These are phyloP conservation scores for Palloptera scutellata DNA, from an alignment of 2,888 invertebrate species.

Conservation along the genomic window DNA sequence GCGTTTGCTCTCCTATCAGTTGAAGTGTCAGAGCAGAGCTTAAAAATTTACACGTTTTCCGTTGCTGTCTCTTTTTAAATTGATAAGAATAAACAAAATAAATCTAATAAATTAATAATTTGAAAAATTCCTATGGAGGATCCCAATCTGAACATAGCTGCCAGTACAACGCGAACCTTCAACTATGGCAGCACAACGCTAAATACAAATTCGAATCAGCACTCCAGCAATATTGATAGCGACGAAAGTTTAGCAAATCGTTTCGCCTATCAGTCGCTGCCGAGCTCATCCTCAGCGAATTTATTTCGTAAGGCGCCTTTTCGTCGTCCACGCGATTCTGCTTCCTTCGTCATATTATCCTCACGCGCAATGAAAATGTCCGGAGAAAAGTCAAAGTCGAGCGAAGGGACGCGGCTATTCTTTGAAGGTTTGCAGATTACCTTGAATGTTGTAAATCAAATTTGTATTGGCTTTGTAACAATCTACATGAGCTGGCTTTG, in stretches of 20 bases:
- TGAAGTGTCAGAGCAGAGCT: too few species aligned
- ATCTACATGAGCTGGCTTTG: conserved; percentile 58
- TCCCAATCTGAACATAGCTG: conserved; percentile 11
- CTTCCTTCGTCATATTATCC: conserved; percentile 29
- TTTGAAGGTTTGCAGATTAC: conserved; percentile 47
- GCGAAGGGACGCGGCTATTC: conserved; percentile 41
- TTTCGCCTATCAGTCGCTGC: conserved; percentile 19
- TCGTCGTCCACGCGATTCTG: conserved; percentile 3
- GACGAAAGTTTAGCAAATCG: conserved; percentile 10
- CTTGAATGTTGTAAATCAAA: conserved; percentile 56
- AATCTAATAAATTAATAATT: neutral
- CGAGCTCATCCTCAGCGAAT: conserved; percentile 8
- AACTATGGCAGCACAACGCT: conserved; percentile 57
- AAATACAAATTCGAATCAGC: conserved; percentile 18
- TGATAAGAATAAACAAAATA: too few species aligned
- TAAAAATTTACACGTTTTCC: too few species aligned
- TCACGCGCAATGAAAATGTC: conserved; percentile 45
- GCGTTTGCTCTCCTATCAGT: too few species aligned
- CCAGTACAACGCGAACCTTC: conserved; percentile 41
- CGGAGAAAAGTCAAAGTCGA: conserved; percentile 25
- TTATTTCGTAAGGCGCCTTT: conserved; percentile 6
- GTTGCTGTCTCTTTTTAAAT: too few species aligned
- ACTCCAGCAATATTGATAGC: conserved; percentile 4
- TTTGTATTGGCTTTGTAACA: conserved; percentile 59
- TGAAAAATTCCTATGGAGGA: conserved; percentile 3